phyloP scores from a whole-genome alignment of 2,888 invertebrate genomes.

The Isoperla grammatica region DNA sequence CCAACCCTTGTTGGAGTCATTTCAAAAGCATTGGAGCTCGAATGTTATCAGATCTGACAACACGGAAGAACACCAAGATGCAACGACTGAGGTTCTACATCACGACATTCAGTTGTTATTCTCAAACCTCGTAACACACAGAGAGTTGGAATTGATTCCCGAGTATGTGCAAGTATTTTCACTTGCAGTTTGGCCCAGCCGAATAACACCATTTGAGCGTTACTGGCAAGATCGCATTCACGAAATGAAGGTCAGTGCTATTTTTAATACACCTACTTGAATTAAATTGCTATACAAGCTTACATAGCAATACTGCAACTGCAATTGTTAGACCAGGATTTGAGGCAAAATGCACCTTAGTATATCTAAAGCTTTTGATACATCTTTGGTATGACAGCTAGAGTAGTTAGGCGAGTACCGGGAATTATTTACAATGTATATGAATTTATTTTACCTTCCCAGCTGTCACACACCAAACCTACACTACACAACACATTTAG shows the following conservation, averaged over 20 bases:
- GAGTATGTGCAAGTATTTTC: slow-evolving; percentile 19
- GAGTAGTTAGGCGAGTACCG: too few relatives aligned
- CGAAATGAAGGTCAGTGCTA: neutral
- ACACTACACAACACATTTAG: too few relatives aligned
- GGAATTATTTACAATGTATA: too few relatives aligned
- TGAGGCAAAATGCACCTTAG: too few relatives aligned
- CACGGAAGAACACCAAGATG: neutral
- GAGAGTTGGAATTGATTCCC: slow-evolving; percentile 17
- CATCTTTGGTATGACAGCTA: too few relatives aligned
- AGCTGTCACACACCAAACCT: too few relatives aligned
- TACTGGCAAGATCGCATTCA: slow-evolving; percentile 24
- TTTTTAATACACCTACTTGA: too few relatives aligned
- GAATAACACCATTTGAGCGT: slow-evolving; percentile 24
- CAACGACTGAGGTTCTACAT: neutral
- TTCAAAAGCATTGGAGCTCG: neutral
- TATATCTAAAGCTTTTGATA: too few relatives aligned
- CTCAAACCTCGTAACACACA: slow-evolving; percentile 24
- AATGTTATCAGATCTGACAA: neutral
- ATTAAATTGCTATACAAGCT: too few relatives aligned
- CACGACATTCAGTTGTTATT: slow-evolving; percentile 26
- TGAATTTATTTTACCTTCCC: too few relatives aligned
- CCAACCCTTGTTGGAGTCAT: neutral
- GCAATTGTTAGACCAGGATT: too few relatives aligned
- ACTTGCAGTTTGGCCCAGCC: slow-evolving; percentile 18
- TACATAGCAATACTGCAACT: too few relatives aligned